A percentile compares a stretch with the other conserved stretches of the same genome.
Evolutionary conservation across 2,797 vertebrate genomes (phyloP).

Genomic region (Cyclopterus lumpus): DNA sequence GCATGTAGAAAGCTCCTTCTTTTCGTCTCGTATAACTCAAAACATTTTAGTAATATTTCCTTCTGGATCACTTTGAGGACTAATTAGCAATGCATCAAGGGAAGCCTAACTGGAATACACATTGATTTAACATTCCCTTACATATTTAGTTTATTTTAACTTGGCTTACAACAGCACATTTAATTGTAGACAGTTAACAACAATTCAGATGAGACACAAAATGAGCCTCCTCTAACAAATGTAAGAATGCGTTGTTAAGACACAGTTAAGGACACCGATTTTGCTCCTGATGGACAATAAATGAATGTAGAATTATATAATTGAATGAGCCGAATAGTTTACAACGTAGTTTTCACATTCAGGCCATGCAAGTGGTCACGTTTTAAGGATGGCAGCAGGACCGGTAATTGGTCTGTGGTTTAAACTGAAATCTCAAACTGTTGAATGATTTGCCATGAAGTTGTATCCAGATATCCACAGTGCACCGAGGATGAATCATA

Average conservation of each 20-base stretch:
- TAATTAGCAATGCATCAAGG: conserved; percentile 17
- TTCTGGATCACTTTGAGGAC: conserved; percentile 6
- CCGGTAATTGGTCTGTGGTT: not conserved
- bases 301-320: too few relatives aligned
- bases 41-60: conserved; percentile 8
- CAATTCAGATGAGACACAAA: not conserved
- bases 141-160: not conserved
- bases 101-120: not conserved
- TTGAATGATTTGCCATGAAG: not conserved
- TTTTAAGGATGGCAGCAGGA: not conserved
- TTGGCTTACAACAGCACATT: not conserved
- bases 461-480: not conserved
- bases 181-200: not conserved
- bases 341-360: not conserved
- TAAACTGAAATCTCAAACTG: not conserved
- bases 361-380: too few relatives aligned
- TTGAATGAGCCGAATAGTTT: too few relatives aligned
- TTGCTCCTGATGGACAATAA: not conserved
- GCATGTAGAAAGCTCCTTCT: not conserved
- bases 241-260: not conserved
- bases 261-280: not conserved
- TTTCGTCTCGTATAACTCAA: not conserved
- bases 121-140: not conserved
- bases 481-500: not conserved
- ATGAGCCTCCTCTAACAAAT: not conserved